phyloP scores from a whole-genome alignment of 2,797 vertebrate genomes.

The Moxostoma hubbsi region DNA sequence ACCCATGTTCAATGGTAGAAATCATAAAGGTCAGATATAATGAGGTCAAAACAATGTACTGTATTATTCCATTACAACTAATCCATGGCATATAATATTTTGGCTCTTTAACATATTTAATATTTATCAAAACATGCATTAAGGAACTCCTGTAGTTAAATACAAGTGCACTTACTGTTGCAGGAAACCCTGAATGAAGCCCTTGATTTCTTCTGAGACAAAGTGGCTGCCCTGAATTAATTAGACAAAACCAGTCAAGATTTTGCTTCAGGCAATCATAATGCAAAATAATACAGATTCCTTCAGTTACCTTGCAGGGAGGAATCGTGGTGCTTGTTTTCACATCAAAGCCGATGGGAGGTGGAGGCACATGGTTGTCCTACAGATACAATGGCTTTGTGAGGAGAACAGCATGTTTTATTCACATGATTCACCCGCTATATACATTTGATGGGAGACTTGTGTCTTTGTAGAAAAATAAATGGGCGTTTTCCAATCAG shows the following conservation, averaged over 20 bases:
- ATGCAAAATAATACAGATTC: neutral
- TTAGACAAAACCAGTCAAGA: slow-evolving; percentile 21
- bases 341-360: slow-evolving; percentile 88
- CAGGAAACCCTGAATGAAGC: slow-evolving; percentile 83
- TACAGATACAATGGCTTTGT: slow-evolving; percentile 58
- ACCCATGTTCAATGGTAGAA: too few relatives aligned
- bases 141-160: neutral
- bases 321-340: slow-evolving; percentile 85
- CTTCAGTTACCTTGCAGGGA: slow-evolving; percentile 76
- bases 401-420: neutral
- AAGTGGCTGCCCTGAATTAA: slow-evolving; percentile 86
- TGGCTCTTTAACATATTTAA: too few relatives aligned
- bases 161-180: slow-evolving; percentile 83
- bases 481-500: too few relatives aligned
- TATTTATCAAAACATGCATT: neutral
- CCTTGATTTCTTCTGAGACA: slow-evolving; percentile 86
- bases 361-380: slow-evolving; percentile 88
- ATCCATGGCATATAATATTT: too few relatives aligned
- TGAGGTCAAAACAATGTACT: too few relatives aligned
- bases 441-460: too few relatives aligned
- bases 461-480: too few relatives aligned
- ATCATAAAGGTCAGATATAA: too few relatives aligned
- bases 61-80: too few relatives aligned
- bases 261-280: neutral
- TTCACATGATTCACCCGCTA: neutral